These are phyloP conservation scores for Pecten maximus DNA, from an alignment of 2,888 invertebrate genomes.

Conservation along the genomic window DNA sequence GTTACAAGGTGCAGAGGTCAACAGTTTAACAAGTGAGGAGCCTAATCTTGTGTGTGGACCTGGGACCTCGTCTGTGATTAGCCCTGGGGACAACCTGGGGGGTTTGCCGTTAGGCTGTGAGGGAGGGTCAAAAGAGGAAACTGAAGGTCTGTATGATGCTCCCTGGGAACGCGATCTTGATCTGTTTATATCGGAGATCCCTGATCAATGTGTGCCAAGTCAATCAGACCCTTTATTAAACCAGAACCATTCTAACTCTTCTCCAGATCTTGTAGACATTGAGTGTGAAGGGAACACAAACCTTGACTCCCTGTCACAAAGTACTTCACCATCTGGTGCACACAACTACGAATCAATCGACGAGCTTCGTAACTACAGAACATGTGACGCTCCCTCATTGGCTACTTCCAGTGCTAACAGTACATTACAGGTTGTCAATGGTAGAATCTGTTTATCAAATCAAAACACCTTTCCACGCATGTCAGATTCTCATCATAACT, in stretches of 20 bases:
- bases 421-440: background rate
- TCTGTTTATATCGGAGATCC: constrained; percentile 7
- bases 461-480: background rate
- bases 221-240: background rate
- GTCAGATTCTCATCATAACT: background rate
- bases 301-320: background rate
- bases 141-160: background rate
- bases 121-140: background rate
- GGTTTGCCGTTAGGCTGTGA: background rate
- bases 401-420: background rate
- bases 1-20: background rate
- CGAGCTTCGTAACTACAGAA: background rate
- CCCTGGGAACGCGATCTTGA: constrained; percentile 10
- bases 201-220: background rate
- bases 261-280: background rate
- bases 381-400: background rate
- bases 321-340: background rate
- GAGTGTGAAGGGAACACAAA: background rate
- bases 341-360: constrained; percentile 13
- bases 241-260: background rate
- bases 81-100: background rate
- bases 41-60: background rate
- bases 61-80: background rate
- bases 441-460: background rate
- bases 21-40: background rate